phyloP scores from a whole-genome alignment of 2,113 vertebrate genomes.

The Mugil cephalus region DNA sequence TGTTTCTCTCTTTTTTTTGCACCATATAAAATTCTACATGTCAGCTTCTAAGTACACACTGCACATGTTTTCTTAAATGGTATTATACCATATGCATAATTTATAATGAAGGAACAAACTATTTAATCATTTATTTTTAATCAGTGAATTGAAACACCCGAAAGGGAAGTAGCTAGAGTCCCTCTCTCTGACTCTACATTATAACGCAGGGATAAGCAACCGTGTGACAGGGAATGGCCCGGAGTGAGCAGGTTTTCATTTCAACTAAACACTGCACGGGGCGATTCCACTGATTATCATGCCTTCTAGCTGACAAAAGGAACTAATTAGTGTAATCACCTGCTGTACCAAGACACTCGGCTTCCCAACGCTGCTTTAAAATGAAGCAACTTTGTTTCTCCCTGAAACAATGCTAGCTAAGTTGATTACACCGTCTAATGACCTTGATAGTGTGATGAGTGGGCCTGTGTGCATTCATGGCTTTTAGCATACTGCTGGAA shows the following conservation, averaged over 20 bases:
- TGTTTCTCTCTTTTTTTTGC: too few species aligned
- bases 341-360: constrained; percentile 53
- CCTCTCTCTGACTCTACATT: constrained; percentile 22
- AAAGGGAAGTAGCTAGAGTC: constrained; percentile 11
- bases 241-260: constrained; percentile 52
- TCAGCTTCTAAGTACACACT: too few species aligned
- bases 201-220: constrained; percentile 50
- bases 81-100: too few species aligned
- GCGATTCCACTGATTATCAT: constrained; percentile 72
- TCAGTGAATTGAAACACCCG: constrained; percentile 6
- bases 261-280: constrained; percentile 43
- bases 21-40: too few species aligned
- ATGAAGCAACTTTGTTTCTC: constrained; percentile 61
- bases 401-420: constrained; percentile 56
- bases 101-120: too few species aligned
- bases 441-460: constrained; percentile 74
- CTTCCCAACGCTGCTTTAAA: constrained; percentile 55
- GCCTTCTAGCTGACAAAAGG: constrained; percentile 72
- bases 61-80: too few species aligned
- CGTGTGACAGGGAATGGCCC: constrained; percentile 59
- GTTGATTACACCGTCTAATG: constrained; percentile 72
- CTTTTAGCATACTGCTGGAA: constrained; percentile 74
- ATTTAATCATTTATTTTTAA: not conserved
- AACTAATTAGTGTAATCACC: constrained; percentile 78
- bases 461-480: constrained; percentile 47